Conservation (phyloP, 2,113 vertebrate species). For the Cavia porcellus region DNA sequence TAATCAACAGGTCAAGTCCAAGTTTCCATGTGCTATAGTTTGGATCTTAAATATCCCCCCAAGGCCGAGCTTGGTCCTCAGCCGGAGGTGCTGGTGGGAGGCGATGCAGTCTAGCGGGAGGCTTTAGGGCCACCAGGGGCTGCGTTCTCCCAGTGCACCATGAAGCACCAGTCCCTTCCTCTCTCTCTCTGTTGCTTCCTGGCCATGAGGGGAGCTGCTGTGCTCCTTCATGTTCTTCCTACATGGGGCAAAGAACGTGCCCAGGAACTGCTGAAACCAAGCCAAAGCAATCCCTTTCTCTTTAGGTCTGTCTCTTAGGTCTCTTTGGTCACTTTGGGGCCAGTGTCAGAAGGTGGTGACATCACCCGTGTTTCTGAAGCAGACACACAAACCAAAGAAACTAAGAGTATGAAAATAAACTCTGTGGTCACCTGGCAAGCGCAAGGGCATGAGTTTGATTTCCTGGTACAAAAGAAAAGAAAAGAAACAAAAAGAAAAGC, state of each 20-base stretch:
- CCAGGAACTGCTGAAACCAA: background rate
- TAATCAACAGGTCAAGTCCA: background rate
- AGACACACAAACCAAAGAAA: background rate
- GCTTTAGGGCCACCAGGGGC: too few relatives aligned
- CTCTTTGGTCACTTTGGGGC: background rate
- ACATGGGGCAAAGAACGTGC: background rate
- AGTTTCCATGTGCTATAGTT: background rate
- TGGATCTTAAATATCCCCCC: background rate
- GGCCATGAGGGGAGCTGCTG: background rate
- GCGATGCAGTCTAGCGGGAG: too few relatives aligned
- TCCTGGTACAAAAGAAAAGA: too few relatives aligned
- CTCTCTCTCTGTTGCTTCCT: background rate
- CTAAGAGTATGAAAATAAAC: background rate
- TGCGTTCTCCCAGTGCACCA: background rate
- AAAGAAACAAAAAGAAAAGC: too few relatives aligned
- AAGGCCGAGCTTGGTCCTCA: background rate
- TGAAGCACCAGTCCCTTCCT: background rate
- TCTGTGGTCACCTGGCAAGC: too few relatives aligned
- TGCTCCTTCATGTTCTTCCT: too few relatives aligned
- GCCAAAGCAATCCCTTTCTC: background rate
- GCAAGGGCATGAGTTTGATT: too few relatives aligned
- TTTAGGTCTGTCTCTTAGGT: background rate
- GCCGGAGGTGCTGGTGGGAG: too few relatives aligned
- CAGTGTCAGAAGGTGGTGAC: background rate
- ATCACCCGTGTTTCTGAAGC: background rate